Evolutionary conservation across 2,888 invertebrate species (phyloP).

Genomic region (Chironomus riparius): DNA sequence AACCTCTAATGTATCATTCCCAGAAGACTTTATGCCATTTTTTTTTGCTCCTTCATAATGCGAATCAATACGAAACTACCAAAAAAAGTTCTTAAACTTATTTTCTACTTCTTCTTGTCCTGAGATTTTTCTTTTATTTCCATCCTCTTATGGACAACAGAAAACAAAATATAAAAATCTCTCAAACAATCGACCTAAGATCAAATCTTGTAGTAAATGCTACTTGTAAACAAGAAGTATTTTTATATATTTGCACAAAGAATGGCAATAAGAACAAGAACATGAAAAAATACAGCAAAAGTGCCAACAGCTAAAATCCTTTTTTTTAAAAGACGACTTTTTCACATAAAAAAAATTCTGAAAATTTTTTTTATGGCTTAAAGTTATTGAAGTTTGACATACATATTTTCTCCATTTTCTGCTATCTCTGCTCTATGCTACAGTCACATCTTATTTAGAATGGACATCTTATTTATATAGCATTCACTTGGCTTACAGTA

Average conservation of each 20-base stretch:
- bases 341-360: not conserved
- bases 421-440: not conserved
- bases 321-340: not conserved
- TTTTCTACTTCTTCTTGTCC: not conserved
- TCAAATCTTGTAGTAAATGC: not conserved
- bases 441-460: not conserved
- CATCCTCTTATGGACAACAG: not conserved
- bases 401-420: not conserved
- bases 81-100: not conserved
- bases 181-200: not conserved
- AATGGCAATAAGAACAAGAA: too few relatives aligned
- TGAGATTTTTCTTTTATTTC: not conserved
- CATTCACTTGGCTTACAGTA: not conserved
- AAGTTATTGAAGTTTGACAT: not conserved
- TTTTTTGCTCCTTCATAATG: not conserved
- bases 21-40: not conserved
- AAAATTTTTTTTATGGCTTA: not conserved
- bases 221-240: not conserved
- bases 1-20: not conserved
- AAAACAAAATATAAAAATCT: not conserved
- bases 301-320: not conserved
- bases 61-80: not conserved
- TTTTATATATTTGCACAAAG: not conserved
- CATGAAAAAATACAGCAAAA: not conserved
- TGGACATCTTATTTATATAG: not conserved